phyloP scores from a whole-genome alignment of 2,888 invertebrate species.

The Myopa tessellatipennis region DNA sequence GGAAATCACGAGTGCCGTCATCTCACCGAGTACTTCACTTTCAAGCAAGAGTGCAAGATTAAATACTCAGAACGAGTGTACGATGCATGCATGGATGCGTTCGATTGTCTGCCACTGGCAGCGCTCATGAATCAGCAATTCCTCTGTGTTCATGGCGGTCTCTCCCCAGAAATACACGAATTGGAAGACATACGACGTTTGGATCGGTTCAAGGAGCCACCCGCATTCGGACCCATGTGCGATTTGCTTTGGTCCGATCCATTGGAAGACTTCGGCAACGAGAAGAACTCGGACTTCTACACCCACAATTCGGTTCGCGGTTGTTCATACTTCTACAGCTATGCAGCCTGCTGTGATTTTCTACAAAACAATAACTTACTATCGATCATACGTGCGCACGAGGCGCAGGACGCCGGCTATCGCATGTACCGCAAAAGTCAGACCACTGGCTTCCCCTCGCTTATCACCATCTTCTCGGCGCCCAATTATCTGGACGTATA shows the following conservation, averaged over 20 bases:
- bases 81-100: conserved; percentile 99
- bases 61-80: conserved; percentile 99
- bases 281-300: conserved; percentile 97
- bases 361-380: conserved; percentile 99
- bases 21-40: conserved; percentile 99
- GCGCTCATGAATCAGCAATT: conserved; percentile 99
- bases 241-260: conserved; percentile 99
- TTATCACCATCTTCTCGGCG: conserved; percentile 99
- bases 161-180: conserved; percentile 98
- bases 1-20: conserved; percentile 99
- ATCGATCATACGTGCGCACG: conserved; percentile 99
- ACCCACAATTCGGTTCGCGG: conserved; percentile 99
- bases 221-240: conserved; percentile 99
- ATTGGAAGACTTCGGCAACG: conserved; percentile 97
- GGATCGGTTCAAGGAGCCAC: conserved; percentile 99
- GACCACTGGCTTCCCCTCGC: conserved; percentile 98
- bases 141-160: conserved; percentile 98
- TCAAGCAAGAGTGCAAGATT: conserved; percentile 99
- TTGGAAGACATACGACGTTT: conserved; percentile 97
- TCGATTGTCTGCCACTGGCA: conserved; percentile 98
- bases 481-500: conserved; percentile 99
- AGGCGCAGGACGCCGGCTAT: conserved; percentile 97
- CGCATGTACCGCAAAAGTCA: conserved; percentile 99
- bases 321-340: conserved; percentile 99
- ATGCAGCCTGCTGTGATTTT: conserved; percentile 99